Base-by-base conservation (phyloP, 92 coral and sea anemone genomes). In the Plumapathes pennacea region DNA sequence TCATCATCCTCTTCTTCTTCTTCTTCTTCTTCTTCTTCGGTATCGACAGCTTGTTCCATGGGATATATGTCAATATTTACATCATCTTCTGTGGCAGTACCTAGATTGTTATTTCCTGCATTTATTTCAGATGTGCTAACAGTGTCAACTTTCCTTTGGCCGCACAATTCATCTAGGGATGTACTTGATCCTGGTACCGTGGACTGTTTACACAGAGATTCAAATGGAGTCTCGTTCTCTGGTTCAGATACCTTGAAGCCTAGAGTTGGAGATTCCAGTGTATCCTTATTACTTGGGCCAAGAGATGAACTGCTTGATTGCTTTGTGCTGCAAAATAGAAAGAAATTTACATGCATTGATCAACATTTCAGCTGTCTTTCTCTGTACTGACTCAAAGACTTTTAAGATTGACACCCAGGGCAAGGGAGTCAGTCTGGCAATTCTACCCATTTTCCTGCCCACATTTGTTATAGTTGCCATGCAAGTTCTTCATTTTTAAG, bases 111-210 rank as follows among this genome's bases (percentile, higher is more conserved):
- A 30, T 66, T 40, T n/a, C n/a, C n/a, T 39, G 52, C 51, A 40
- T 41, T 23, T 24, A 22, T 32, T 30, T 62, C 83, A 12, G 54
- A 14, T 21, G 73, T 48, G 1, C 55, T 27, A 49, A 29, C 36
- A 5, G 23, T 20, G 44, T 34, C 47, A 10, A 23, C 32, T 32
- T 54, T 77, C 13, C 32, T 69, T 32, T 33, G 44, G 14, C 78
- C 83, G 20, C 89, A 61, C 24, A 87, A 72, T 34, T 87, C 79
- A 37, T 82, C 89, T 14, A 83, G 41, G 4, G 95, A 87, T 8
- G 72, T 38, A 2, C 67, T 71, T 8, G 86, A 82, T n/a, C 76
- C 86, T 15, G 60, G 72, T 13, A 46, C 41, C 7, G 69, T 48
- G 15, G 60, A 76, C 60, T 67, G 54, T n/a, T 64, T 77, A 30